phyloP scores from a whole-genome alignment of 1,140 invertebrate genomes.

The Brachionus rotundiformis region DNA sequence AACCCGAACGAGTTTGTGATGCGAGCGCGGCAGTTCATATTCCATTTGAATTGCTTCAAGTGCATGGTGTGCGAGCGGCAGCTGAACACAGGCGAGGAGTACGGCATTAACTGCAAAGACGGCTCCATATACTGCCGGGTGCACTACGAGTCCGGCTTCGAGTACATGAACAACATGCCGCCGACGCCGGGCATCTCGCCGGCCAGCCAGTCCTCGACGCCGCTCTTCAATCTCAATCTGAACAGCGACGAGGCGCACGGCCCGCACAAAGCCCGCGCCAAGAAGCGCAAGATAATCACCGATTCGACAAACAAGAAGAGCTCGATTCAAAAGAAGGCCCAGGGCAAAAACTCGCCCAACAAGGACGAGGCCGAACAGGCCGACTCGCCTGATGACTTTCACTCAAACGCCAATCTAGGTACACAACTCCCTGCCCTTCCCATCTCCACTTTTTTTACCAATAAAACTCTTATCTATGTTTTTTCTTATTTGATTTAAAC shows the following conservation, averaged over 20 bases:
- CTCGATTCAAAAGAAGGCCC: slow-evolving; percentile 54
- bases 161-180: slow-evolving; percentile 51
- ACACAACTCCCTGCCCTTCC: too few relatives aligned
- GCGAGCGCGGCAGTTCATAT: slow-evolving; percentile 65
- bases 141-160: slow-evolving; percentile 55
- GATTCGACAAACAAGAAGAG: slow-evolving; percentile 78
- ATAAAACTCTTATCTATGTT: neutral
- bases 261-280: slow-evolving; percentile 75
- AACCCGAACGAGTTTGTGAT: slow-evolving; percentile 78
- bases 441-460: neutral
- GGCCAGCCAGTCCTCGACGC: slow-evolving; percentile 65
- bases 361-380: slow-evolving; percentile 58
- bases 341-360: neutral
- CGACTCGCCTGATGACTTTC: slow-evolving; percentile 15
- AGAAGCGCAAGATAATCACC: slow-evolving; percentile 73
- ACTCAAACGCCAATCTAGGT: neutral
- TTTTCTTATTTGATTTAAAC: neutral
- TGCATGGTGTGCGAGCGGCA: slow-evolving; percentile 70
- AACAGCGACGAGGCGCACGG: slow-evolving; percentile 56
- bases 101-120: slow-evolving; percentile 71
- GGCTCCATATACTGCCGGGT: slow-evolving; percentile 65
- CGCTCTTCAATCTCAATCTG: slow-evolving; percentile 65
- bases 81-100: slow-evolving; percentile 76
- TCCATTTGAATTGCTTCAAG: slow-evolving; percentile 61
- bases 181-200: slow-evolving; percentile 67